Conservation (phyloP, 2,888 invertebrate genomes). For the Litoditis marina region DNA sequence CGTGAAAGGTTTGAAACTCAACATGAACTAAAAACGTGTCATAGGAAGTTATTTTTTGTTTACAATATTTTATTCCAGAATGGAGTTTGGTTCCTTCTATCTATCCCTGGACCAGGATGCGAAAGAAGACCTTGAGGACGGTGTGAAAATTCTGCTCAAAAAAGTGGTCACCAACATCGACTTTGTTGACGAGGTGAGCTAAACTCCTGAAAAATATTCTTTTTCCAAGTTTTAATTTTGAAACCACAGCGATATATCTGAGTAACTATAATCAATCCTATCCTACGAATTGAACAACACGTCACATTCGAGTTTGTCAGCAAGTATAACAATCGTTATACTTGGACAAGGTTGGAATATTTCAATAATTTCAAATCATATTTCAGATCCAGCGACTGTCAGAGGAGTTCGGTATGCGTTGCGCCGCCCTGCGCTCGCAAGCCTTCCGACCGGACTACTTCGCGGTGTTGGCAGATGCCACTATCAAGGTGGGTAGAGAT, state of each 20-base stretch:
- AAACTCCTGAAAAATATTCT: not conserved
- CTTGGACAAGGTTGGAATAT: no score
- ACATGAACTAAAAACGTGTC: no score
- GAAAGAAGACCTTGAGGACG: constrained; percentile 50
- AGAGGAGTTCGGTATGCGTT: constrained; percentile 38
- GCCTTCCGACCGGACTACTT: constrained; percentile 50
- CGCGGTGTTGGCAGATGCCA: constrained; percentile 38
- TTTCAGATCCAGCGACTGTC: constrained; percentile 39
- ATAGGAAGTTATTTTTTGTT: no score
- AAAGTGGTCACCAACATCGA: constrained; percentile 52
- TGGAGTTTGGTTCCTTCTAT: constrained; percentile 33
- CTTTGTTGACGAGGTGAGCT: constrained; percentile 45
- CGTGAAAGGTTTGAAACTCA: no score
- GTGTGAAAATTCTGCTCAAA: constrained; percentile 47
- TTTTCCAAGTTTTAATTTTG: not conserved
- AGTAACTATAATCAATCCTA: no score
- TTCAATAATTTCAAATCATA: no score
- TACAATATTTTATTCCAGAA: not conserved
- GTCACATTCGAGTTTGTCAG: no score
- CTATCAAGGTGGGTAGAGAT: constrained; percentile 37
- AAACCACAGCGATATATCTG: no score
- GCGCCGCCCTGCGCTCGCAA: constrained; percentile 27
- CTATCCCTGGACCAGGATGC: constrained; percentile 29
- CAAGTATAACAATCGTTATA: no score
- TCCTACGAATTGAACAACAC: no score